Evolutionary conservation across 2,797 vertebrate genomes (phyloP).

Genomic region (Vultur gryphus): DNA sequence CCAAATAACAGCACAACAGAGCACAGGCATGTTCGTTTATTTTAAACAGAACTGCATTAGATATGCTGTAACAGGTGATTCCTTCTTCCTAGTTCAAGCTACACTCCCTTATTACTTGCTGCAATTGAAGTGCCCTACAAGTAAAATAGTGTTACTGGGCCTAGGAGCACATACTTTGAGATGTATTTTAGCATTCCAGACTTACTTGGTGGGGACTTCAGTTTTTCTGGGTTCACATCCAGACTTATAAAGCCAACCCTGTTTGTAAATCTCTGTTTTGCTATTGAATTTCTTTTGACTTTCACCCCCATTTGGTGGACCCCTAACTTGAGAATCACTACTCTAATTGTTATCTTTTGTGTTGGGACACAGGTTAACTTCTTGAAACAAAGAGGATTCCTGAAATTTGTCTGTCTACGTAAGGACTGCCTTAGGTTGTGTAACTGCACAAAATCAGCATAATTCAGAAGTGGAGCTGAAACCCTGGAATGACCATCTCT

Average conservation of each 20-base stretch:
- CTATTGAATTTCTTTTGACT: neutral
- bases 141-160: neutral
- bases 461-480: neutral
- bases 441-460: neutral
- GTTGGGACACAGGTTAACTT: neutral
- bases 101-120: neutral
- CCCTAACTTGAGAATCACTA: neutral
- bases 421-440: neutral
- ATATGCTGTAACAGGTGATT: neutral
- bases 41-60: neutral
- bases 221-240: neutral
- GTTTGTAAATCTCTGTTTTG: neutral
- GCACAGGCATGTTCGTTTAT: neutral
- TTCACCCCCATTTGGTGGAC: neutral
- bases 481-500: neutral
- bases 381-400: constrained; percentile 34
- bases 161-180: neutral
- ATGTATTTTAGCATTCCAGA: neutral
- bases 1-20: neutral
- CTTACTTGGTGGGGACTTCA: neutral
- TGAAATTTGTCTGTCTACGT: neutral
- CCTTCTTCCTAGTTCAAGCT: neutral
- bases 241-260: neutral
- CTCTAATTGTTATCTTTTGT: neutral
- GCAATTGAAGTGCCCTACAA: neutral